Conservation (phyloP, 2,113 vertebrate genomes). For the Nicator chloris region DNA sequence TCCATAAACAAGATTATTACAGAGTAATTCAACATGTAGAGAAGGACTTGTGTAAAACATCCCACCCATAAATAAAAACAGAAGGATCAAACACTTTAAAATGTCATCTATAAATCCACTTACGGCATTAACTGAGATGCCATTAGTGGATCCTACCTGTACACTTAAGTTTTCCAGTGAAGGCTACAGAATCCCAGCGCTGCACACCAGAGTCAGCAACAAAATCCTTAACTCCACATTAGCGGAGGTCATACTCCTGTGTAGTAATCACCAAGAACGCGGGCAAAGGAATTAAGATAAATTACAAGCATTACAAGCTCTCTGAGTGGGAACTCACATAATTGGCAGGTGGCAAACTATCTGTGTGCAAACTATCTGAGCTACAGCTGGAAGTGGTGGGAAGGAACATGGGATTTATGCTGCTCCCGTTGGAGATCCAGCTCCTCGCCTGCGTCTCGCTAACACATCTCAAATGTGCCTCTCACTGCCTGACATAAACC, state of each 20-base stretch:
- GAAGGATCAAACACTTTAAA: background rate
- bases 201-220: background rate
- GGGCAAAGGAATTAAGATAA: background rate
- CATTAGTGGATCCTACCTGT: accelerated
- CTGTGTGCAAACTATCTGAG: background rate
- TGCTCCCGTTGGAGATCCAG: background rate
- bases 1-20: background rate
- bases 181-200: background rate
- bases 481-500: background rate
- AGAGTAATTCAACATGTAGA: accelerated
- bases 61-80: accelerated
- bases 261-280: accelerated
- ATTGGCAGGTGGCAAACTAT: background rate
- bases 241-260: accelerated
- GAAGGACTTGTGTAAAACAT: background rate
- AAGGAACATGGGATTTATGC: accelerated
- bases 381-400: accelerated
- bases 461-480: too few species aligned
- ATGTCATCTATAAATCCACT: accelerated
- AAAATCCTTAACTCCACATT: accelerated
- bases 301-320: too few species aligned
- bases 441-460: background rate
- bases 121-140: background rate
- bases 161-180: accelerated
- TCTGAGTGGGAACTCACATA: accelerated